Percentiles rank a stretch among this genome's conserved stretches.
Conservation (phyloP, 2,888 invertebrate genomes). For the Lepidocyrtinus sp. region DNA sequence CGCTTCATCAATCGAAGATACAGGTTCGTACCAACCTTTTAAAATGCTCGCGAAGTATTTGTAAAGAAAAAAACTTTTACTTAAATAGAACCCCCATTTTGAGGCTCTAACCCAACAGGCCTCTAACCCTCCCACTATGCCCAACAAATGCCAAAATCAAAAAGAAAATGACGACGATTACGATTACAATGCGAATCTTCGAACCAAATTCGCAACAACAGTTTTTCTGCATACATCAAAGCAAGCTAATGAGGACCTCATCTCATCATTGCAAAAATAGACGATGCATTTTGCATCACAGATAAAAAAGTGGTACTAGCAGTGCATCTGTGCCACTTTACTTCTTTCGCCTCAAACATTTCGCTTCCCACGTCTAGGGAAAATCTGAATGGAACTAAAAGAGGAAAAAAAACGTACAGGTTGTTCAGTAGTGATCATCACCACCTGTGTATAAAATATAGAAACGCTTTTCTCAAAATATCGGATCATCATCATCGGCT, state of each 20-base stretch:
- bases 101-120: too few species aligned
- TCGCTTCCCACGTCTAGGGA: slow-evolving; percentile 33
- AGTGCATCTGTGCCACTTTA: slow-evolving; percentile 36
- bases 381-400: slow-evolving; percentile 13
- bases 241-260: too few species aligned
- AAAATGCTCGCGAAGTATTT: too few species aligned
- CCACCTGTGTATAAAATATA: background rate
- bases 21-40: too few species aligned
- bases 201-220: too few species aligned
- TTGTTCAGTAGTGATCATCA: background rate
- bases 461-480: background rate
- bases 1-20: slow-evolving; percentile 8
- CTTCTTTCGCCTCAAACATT: slow-evolving; percentile 24
- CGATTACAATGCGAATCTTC: too few species aligned
- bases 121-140: too few species aligned
- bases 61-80: too few species aligned
- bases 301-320: background rate
- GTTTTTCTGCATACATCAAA: too few species aligned
- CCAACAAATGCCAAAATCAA: too few species aligned
- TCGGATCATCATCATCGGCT: background rate
- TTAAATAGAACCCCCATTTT: too few species aligned
- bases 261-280: slow-evolving; percentile 9
- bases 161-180: too few species aligned
- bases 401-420: background rate
- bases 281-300: background rate